Percentiles rank a stretch among this genome's conserved stretches.
Evolutionary conservation across 1,140 invertebrate species (phyloP).

Genomic region (Platorchestia sp.): DNA sequence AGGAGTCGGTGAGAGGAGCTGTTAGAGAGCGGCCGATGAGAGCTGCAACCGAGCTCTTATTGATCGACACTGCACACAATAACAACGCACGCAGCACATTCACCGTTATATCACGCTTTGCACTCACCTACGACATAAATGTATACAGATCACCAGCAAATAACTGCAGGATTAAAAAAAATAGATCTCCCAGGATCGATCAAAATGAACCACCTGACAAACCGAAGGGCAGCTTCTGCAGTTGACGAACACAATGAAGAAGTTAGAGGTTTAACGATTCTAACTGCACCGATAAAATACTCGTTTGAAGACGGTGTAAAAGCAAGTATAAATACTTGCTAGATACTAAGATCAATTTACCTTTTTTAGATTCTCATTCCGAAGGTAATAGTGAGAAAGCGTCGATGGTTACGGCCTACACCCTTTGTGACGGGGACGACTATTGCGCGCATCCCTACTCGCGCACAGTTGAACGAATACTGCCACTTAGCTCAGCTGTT

Average conservation of each 20-base stretch:
- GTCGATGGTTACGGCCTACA: background rate
- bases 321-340: background rate
- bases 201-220: background rate
- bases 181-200: background rate
- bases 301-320: background rate
- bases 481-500: constrained; percentile 32
- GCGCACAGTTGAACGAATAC: background rate
- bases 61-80: constrained; percentile 19
- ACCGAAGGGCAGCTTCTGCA: background rate
- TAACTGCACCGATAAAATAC: background rate
- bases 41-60: constrained; percentile 16
- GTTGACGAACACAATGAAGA: background rate
- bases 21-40: constrained; percentile 11
- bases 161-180: background rate
- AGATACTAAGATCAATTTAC: background rate
- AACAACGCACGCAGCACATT: background rate
- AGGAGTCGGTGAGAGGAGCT: background rate
- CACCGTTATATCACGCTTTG: background rate
- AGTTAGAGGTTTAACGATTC: background rate
- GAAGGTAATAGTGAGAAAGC: background rate
- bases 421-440: background rate
- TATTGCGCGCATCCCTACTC: background rate
- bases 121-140: background rate
- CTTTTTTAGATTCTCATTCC: background rate
- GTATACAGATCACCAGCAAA: background rate